phyloP scores from a whole-genome alignment of 2,797 vertebrate species.

The Rhabdophis nuchalis region DNA sequence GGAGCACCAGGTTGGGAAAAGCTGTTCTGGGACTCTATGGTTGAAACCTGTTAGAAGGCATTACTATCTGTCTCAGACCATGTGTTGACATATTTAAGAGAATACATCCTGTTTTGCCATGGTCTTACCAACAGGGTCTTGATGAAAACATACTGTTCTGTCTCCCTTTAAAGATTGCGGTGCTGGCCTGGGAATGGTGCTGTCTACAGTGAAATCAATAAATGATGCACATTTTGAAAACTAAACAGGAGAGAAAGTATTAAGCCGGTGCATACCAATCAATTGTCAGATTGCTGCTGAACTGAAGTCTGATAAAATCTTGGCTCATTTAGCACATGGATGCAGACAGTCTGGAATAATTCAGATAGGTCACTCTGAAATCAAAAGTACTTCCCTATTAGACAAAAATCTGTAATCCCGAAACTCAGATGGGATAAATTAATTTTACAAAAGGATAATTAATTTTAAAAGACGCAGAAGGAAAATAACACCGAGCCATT shows the following conservation, averaged over 20 bases:
- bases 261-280: neutral
- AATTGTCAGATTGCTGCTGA: neutral
- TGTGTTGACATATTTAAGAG: neutral
- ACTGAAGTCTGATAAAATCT: neutral
- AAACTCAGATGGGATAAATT: neutral
- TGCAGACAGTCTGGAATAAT: neutral
- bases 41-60: neutral
- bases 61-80: neutral
- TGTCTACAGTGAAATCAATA: neutral
- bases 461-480: neutral
- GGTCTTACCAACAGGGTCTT: neutral
- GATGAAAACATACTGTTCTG: neutral
- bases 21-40: neutral
- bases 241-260: neutral
- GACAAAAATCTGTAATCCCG: neutral
- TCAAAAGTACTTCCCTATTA: neutral
- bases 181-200: neutral
- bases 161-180: neutral
- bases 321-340: neutral
- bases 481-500: conserved; percentile 11
- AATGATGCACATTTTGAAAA: neutral
- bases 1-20: neutral
- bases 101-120: neutral
- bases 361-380: neutral
- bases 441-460: neutral